Evolutionary conservation across 2,797 vertebrate species (phyloP).

Genomic region (Limnodromus scolopaceus): DNA sequence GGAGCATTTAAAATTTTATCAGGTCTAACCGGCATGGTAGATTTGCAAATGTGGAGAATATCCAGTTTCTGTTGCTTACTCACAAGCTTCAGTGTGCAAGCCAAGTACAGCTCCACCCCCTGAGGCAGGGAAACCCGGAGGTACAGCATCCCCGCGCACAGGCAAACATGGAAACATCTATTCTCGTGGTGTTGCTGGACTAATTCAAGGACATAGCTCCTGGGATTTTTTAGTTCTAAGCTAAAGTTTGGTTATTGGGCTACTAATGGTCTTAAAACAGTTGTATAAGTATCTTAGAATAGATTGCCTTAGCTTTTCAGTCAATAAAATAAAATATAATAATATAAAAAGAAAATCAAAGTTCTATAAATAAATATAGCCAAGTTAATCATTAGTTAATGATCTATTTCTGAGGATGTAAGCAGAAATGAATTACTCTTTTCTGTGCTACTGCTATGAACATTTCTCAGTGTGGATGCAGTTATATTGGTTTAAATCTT

Average conservation of each 20-base stretch:
- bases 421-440: neutral
- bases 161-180: neutral
- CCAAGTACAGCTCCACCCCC: neutral
- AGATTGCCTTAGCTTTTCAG: neutral
- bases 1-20: slow-evolving; percentile 68
- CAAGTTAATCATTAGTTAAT: slow-evolving; percentile 39
- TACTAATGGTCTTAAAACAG: neutral
- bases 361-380: slow-evolving; percentile 9
- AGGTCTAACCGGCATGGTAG: slow-evolving; percentile 19
- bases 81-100: neutral
- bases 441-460: neutral
- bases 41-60: slow-evolving; percentile 23
- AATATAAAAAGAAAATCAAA: neutral
- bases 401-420: slow-evolving; percentile 6
- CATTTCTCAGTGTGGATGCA: neutral
- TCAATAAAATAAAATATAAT: neutral
- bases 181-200: neutral
- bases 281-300: neutral
- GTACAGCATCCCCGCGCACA: neutral
- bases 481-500: neutral
- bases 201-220: neutral
- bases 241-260: neutral
- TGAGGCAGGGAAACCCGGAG: neutral
- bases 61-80: slow-evolving; percentile 18
- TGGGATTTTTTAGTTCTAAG: neutral